These are phyloP conservation scores for Sebastes iracundus DNA, from an alignment of 2,797 vertebrate species.

Conservation along the genomic window DNA sequence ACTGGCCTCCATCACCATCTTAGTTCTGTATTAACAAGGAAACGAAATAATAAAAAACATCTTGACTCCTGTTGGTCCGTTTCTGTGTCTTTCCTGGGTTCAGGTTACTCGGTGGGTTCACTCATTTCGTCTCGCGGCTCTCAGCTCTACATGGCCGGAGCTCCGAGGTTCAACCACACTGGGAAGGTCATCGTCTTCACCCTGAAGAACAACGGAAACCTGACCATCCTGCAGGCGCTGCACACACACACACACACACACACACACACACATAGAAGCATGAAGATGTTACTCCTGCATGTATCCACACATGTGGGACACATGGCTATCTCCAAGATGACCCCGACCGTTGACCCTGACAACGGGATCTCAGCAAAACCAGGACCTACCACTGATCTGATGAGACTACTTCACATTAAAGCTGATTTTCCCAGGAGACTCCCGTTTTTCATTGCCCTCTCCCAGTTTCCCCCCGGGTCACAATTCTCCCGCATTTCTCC, in stretches of 20 bases:
- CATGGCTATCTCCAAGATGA: too few species aligned
- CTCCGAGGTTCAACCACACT: slow-evolving; percentile 96
- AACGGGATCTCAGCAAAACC: too few species aligned
- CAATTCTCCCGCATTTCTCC: too few species aligned
- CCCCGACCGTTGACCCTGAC: too few species aligned
- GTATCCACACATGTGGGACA: too few species aligned
- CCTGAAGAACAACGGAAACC: slow-evolving; percentile 88
- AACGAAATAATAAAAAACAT: neutral
- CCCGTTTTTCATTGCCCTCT: too few species aligned
- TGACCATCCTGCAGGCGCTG: slow-evolving; percentile 90
- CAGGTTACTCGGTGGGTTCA: slow-evolving; percentile 94
- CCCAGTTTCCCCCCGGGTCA: too few species aligned
- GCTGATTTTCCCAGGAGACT: too few species aligned
- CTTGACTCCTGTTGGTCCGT: neutral
- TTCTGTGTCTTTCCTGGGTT: neutral
- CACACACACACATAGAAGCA: neutral
- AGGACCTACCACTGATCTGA: too few species aligned
- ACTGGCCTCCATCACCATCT: neutral
- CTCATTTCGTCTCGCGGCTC: slow-evolving; percentile 81
- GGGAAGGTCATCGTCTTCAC: slow-evolving; percentile 95
- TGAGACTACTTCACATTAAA: too few species aligned
- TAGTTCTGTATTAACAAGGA: neutral
- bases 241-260: slow-evolving; percentile 2
- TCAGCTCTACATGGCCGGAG: slow-evolving; percentile 90
- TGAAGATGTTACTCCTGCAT: neutral